phyloP scores from a whole-genome alignment of 2,888 invertebrate species.

The Diachrysia chrysitis region DNA sequence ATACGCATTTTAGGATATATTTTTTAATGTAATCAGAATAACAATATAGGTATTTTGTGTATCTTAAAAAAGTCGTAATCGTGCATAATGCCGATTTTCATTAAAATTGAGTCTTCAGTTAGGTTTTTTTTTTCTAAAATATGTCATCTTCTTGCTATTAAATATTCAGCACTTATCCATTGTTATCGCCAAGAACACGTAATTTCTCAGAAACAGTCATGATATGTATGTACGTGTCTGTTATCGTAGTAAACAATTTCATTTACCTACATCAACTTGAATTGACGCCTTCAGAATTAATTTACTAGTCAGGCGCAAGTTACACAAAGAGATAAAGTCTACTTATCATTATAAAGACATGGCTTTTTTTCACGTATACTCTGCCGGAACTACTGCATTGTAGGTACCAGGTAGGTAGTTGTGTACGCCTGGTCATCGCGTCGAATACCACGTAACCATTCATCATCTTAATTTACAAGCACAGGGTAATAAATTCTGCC shows the following conservation, averaged over 20 bases:
- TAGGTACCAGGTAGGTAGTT: neutral
- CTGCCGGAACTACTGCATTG: conserved; percentile 12
- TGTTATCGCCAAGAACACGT: conserved; percentile 33
- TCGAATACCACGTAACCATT: conserved; percentile 30
- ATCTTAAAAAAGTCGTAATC: neutral
- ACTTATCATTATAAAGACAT: conserved; percentile 27
- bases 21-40: neutral
- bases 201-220: conserved; percentile 34
- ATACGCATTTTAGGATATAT: neutral
- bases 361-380: conserved; percentile 23
- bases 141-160: conserved; percentile 16
- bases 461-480: conserved; percentile 48
- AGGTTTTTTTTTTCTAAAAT: neutral
- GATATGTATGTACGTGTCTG: conserved; percentile 17
- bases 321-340: conserved; percentile 5
- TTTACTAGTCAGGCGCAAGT: conserved; percentile 15
- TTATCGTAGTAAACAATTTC: conserved; percentile 34
- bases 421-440: conserved; percentile 11
- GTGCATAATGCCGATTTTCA: conserved; percentile 4
- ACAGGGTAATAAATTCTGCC: conserved; percentile 40
- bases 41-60: neutral
- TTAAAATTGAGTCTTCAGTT: neutral
- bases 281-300: conserved; percentile 14
- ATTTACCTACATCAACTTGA: conserved; percentile 22
- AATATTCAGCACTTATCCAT: conserved; percentile 27